phyloP scores from a whole-genome alignment of 2,797 vertebrate genomes.

The Lacerta bilineata region DNA sequence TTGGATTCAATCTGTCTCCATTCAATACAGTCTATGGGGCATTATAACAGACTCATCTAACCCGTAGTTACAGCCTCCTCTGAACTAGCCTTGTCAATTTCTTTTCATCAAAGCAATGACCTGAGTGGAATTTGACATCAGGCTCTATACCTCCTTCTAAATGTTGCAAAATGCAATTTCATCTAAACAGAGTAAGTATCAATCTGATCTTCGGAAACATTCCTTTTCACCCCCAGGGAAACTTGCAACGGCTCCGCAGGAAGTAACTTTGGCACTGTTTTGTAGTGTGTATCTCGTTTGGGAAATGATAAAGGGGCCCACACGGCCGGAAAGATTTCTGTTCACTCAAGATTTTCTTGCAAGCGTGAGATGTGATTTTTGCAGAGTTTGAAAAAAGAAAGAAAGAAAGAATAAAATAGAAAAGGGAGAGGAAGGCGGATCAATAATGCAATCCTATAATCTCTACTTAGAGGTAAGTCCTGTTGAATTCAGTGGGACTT shows the following conservation, averaged over 20 bases:
- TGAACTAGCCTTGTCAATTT: constrained; percentile 52
- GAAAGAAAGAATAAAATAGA: background rate
- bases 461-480: background rate
- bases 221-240: constrained; percentile 8
- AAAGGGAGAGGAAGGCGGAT: background rate
- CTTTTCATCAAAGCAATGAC: constrained; percentile 48
- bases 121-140: constrained; percentile 42
- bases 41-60: constrained; percentile 46
- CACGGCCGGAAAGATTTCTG: constrained; percentile 11
- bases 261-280: constrained; percentile 29
- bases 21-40: constrained; percentile 45
- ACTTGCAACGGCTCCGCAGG: constrained; percentile 7
- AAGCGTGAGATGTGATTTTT: constrained; percentile 2
- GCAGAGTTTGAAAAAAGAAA: background rate
- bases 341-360: constrained; percentile 12
- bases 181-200: constrained; percentile 51
- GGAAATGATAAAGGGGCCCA: constrained; percentile 42
- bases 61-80: constrained; percentile 30
- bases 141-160: constrained; percentile 43
- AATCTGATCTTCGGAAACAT: constrained; percentile 45
- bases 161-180: constrained; percentile 52
- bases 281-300: constrained; percentile 37
- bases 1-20: constrained; percentile 52
- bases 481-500: background rate
- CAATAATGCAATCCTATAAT: background rate